These are phyloP conservation scores for Pitta sordida DNA, from an alignment of 2,113 vertebrate genomes.

Conservation along the genomic window DNA sequence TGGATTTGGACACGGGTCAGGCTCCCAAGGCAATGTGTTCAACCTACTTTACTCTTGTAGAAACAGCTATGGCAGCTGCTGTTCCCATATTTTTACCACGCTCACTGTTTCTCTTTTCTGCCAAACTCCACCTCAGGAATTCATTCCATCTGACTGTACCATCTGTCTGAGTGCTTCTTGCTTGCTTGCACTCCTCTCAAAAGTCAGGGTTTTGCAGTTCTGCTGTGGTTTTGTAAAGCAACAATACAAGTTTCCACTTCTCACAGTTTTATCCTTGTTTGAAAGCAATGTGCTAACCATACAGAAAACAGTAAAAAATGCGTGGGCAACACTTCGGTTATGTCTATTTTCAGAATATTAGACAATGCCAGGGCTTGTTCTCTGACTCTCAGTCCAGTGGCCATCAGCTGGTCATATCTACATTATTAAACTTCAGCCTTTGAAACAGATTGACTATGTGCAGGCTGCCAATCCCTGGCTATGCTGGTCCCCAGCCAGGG, in stretches of 20 bases:
- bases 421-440: neutral
- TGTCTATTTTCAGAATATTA: neutral
- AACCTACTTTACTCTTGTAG: neutral
- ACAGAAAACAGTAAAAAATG: neutral
- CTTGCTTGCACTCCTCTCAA: neutral
- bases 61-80: neutral
- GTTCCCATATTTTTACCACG: neutral
- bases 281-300: neutral
- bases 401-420: neutral
- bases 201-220: neutral
- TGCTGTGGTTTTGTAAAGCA: neutral
- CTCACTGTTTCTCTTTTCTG: neutral
- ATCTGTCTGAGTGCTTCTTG: neutral
- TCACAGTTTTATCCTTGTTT: neutral
- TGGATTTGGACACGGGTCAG: neutral
- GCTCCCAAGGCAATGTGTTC: neutral
- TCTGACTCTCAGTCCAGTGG: neutral
- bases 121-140: neutral
- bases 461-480: neutral
- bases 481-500: neutral
- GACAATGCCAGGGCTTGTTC: neutral
- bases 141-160: neutral
- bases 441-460: neutral
- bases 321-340: neutral
- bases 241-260: neutral